phyloP scores from a whole-genome alignment of 2,113 vertebrate genomes.

The Atrichornis clamosus region DNA sequence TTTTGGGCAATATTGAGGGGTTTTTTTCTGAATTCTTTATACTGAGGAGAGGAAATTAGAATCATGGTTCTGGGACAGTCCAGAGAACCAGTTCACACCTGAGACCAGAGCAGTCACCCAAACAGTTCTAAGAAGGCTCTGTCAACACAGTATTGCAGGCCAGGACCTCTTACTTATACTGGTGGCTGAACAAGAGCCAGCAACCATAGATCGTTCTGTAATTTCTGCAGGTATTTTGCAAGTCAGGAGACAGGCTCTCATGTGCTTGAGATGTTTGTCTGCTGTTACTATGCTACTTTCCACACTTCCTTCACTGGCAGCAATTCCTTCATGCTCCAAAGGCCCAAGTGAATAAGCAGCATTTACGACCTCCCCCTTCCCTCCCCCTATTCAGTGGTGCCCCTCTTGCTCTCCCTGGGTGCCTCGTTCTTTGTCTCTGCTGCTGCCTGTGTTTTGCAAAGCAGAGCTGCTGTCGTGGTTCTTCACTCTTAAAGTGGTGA shows the following conservation, averaged over 20 bases:
- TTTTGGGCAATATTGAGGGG: not conserved
- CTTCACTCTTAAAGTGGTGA: not conserved
- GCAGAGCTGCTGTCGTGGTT: not conserved
- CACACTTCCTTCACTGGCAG: not conserved
- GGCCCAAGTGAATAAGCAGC: not conserved
- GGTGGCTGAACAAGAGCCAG: not conserved
- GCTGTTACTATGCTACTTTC: not conserved
- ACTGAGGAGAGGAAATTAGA: not conserved
- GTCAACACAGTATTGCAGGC: rapidly evolving
- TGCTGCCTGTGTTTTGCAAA: not conserved
- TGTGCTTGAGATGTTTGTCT: not conserved
- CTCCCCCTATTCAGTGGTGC: not conserved
- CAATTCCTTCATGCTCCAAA: slow-evolving; percentile 43
- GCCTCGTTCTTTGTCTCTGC: not conserved
- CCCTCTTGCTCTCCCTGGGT: not conserved
- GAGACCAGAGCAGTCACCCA: not conserved
- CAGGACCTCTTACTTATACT: not conserved
- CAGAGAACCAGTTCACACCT: not conserved
- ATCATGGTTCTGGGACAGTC: not conserved
- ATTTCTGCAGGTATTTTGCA: not conserved
- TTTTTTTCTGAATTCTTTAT: not conserved
- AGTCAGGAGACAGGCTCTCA: not conserved
- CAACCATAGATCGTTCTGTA: not conserved
- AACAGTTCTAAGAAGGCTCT: not conserved
- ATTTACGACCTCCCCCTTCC: not conserved